Evolutionary conservation across 2,888 invertebrate species (phyloP).

Genomic region (Leptinotarsa tumamoca): DNA sequence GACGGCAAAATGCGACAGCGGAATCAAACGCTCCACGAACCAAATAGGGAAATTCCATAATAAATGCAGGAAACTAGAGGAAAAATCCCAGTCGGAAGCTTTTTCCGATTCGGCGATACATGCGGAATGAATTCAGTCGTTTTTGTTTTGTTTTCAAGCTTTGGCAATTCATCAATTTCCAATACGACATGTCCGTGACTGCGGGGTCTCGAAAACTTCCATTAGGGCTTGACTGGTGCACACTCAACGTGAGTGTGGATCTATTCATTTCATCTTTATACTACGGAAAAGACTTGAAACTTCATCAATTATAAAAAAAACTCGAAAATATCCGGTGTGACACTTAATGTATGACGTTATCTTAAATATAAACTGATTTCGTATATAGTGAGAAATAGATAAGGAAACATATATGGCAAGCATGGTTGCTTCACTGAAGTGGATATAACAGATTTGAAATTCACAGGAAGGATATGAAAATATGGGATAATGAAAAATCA

Average conservation of each 20-base stretch:
- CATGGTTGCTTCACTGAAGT: no score
- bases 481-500: no score
- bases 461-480: no score
- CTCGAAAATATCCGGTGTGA: background rate
- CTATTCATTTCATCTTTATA: slow-evolving; percentile 12
- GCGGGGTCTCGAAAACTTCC: background rate
- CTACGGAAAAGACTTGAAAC: background rate
- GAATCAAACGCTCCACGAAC: background rate
- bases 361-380: background rate
- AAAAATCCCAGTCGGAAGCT: slow-evolving; percentile 2
- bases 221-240: slow-evolving; percentile 6
- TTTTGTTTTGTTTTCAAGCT: background rate
- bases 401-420: no score
- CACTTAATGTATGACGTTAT: background rate
- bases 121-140: background rate
- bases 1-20: no score
- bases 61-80: slow-evolving; percentile 16
- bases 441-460: no score
- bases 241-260: slow-evolving; percentile 2
- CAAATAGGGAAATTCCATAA: slow-evolving; percentile 6
- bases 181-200: background rate
- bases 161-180: slow-evolving; percentile 14
- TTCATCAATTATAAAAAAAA: background rate
- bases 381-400: no score
- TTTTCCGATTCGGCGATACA: slow-evolving; percentile 14